Percentiles rank a stretch among this genome's conserved stretches.
Evolutionary conservation across 2,888 invertebrate species (phyloP).

Genomic region (Pheosia tremula): DNA sequence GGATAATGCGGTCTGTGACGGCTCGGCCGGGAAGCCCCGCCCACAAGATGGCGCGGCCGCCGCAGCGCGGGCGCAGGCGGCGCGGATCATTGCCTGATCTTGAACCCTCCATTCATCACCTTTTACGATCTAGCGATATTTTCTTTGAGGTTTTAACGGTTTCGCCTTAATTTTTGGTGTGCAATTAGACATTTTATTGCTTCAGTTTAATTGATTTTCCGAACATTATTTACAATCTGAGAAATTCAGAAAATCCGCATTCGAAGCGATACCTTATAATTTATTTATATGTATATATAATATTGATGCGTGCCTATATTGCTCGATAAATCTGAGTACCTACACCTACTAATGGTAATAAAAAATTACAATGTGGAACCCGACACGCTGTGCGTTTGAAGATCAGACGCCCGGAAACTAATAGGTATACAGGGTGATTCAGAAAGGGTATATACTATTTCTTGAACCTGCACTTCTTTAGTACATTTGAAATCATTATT

Average conservation of each 20-base stretch:
- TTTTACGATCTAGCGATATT: slow-evolving; percentile 68
- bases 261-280: slow-evolving; percentile 30
- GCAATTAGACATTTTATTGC: slow-evolving; percentile 64
- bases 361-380: no score
- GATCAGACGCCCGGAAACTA: no score
- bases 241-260: slow-evolving; percentile 42
- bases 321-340: slow-evolving; percentile 19
- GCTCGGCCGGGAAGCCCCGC: slow-evolving; percentile 53
- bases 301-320: no score
- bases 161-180: slow-evolving; percentile 72
- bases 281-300: slow-evolving; percentile 24
- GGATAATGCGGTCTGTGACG: slow-evolving; percentile 46
- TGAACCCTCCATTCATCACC: slow-evolving; percentile 78
- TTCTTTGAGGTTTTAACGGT: slow-evolving; percentile 73
- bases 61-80: slow-evolving; percentile 43
- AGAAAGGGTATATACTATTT: no score
- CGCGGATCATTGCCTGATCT: slow-evolving; percentile 63
- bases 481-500: no score
- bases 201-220: slow-evolving; percentile 55
- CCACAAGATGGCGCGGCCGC: slow-evolving; percentile 71
- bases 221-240: slow-evolving; percentile 45
- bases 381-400: no score
- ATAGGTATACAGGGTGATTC: no score
- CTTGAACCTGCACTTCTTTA: no score
- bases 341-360: no score